Base-by-base conservation (phyloP, 2,797 vertebrate genomes). In the Microctenopoma stevenorrisi region DNA sequence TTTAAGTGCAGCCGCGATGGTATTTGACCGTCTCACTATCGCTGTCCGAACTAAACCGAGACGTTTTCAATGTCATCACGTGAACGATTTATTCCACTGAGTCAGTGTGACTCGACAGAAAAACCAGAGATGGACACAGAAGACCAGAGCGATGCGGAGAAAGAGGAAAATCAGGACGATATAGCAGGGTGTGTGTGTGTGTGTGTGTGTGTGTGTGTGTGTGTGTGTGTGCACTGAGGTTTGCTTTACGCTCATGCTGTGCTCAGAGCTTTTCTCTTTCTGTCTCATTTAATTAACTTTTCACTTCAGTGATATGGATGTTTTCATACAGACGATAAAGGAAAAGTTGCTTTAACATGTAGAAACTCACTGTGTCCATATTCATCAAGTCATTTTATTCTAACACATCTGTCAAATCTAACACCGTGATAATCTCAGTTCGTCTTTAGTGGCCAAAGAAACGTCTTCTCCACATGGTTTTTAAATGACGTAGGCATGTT, bases 61-160 rank as follows among this genome's bases (percentile, higher is more conserved):
- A 57, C 6, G 4, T 26, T 69, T 44, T 16, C 48, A 25, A 22
- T 11, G 51, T 0, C 0, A 46, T 74, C 73, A 76, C 28, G 66
- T 74, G 76, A 77, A 52, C 15, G 0, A 11, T 11, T 0, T 11
- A 37, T 78, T 76, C 43, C 49, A 70, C 83, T 77, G 83, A 92
- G 86, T 91, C 91, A 91, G 77, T 22, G 80, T 93, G 90, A 88
- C 80, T 83, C 49, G 43, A 88, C 72, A 82, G 56, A 78, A 74
- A 74, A 47, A 9, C 1, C 13, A 25, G 30, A 69, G 56, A 58
- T 6, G 6, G 58, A 38, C 7, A 47, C 7, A 44, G 56, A 7
- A 6, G n/a, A 42, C 10, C 28, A 49, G 28, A 50, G 43, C 42
- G 47, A 61, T 3, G 9, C 13, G 65, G 55, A 64, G 54, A 33